These are phyloP conservation scores for Lates calcarifer DNA, from an alignment of 2,113 vertebrate genomes.

Conservation along the genomic window DNA sequence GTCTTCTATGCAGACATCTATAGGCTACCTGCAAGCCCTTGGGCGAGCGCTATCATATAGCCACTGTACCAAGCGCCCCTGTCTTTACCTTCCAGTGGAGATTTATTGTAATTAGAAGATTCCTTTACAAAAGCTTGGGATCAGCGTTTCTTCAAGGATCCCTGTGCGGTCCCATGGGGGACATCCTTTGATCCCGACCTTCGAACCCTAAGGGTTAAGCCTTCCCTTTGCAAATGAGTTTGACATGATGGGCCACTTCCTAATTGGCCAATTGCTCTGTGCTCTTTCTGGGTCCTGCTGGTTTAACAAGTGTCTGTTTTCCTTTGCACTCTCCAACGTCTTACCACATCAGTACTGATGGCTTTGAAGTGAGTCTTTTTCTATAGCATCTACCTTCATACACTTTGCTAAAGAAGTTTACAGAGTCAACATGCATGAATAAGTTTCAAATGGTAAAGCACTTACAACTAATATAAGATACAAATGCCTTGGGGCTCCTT, in stretches of 20 bases:
- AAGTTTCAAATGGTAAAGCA: conserved; percentile 7
- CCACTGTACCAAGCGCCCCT: conserved; percentile 77
- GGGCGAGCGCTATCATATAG: conserved; percentile 78
- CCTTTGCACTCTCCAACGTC: conserved; percentile 27
- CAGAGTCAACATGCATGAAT: background rate
- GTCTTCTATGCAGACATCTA: conserved; percentile 78
- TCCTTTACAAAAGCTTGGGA: conserved; percentile 85
- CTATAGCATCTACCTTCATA: background rate
- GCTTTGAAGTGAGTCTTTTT: conserved; percentile 37
- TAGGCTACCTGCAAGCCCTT: conserved; percentile 73
- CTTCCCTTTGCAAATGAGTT: conserved; percentile 84
- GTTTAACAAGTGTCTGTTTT: conserved; percentile 76
- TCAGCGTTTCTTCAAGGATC: conserved; percentile 80
- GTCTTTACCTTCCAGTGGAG: conserved; percentile 81
- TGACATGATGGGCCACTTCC: conserved; percentile 84
- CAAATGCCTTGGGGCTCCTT: background rate
- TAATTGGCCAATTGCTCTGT: conserved; percentile 80
- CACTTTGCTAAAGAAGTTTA: background rate
- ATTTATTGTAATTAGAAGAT: conserved; percentile 88
- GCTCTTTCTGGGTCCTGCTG: conserved; percentile 62
- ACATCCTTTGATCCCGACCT: conserved; percentile 85
- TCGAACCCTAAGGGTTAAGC: conserved; percentile 83
- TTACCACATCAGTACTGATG: conserved; percentile 27
- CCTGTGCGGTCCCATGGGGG: conserved; percentile 80
- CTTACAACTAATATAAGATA: background rate